These are phyloP conservation scores for Anarsia innoxiella DNA, from an alignment of 2,888 invertebrate species.

Conservation along the genomic window DNA sequence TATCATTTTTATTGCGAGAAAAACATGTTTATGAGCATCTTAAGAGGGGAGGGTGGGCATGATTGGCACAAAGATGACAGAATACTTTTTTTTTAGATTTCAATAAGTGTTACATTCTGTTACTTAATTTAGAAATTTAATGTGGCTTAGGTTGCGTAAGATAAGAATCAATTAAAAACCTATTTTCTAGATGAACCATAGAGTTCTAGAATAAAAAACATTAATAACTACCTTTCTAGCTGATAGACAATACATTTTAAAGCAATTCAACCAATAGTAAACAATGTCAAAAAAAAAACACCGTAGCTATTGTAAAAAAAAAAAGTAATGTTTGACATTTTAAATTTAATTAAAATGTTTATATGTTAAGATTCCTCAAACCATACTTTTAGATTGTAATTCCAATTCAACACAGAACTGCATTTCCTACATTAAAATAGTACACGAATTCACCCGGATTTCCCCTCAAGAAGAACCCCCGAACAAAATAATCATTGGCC, in stretches of 20 bases:
- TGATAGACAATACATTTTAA: no score
- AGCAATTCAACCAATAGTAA: no score
- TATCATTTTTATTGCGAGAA: conserved; percentile 75
- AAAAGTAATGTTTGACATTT: neutral
- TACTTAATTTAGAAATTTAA: no score
- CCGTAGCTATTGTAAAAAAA: neutral
- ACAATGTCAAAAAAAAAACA: no score
- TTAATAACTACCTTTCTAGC: no score
- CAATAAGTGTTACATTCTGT: no score
- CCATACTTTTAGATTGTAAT: neutral
- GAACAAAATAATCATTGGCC: conserved; percentile 70
- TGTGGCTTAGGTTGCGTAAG: no score
- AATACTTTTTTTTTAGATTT: no score
- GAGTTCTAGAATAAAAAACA: no score
- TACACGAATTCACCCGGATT: conserved; percentile 8
- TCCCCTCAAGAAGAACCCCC: conserved; percentile 28
- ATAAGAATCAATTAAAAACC: no score
- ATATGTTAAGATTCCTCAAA: neutral
- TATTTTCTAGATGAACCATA: no score
- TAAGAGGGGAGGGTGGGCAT: conserved; percentile 44
- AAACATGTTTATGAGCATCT: conserved; percentile 76
- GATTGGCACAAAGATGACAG: no score
- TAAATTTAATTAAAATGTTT: neutral
- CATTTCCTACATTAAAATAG: conserved; percentile 2
- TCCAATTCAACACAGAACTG: neutral